Percentiles rank a stretch among this genome's conserved stretches.
Evolutionary conservation across 2,888 invertebrate species (phyloP).

Genomic region (Lagria hirta): DNA sequence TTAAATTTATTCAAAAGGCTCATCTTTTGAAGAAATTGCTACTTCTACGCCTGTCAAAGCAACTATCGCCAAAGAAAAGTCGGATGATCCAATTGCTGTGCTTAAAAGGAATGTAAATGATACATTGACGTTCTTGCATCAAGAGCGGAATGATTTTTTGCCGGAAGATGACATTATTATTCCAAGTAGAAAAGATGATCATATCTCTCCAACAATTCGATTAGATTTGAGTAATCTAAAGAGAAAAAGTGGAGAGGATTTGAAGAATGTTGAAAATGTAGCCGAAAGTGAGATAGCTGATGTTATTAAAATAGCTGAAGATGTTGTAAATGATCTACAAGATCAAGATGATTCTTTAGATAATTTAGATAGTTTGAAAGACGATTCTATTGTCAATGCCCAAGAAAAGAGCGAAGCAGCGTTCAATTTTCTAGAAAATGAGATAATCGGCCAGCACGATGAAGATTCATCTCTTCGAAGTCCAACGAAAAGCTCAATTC

Average conservation of each 20-base stretch:
- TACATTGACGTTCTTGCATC: constrained; percentile 52
- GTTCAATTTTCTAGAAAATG: constrained; percentile 52
- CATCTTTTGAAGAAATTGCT: constrained; percentile 32
- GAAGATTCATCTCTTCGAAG: constrained; percentile 22
- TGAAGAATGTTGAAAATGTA: constrained; percentile 31
- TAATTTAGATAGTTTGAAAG: constrained; percentile 47
- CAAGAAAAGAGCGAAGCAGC: constrained; percentile 52
- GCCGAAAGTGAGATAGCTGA: constrained; percentile 45
- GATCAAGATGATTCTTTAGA: constrained; percentile 53
- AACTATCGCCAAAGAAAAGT: constrained; percentile 6
- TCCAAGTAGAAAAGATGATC: constrained; percentile 52
- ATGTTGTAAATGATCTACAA: constrained; percentile 49
- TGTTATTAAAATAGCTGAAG: constrained; percentile 48
- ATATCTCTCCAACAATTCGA: constrained; percentile 48
- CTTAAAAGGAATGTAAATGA: constrained; percentile 50
- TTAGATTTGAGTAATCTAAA: constrained; percentile 43
- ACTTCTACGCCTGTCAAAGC: constrained; percentile 42
- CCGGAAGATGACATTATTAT: constrained; percentile 52
- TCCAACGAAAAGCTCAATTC: constrained; percentile 44
- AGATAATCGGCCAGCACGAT: constrained; percentile 41
- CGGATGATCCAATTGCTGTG: constrained; percentile 41
- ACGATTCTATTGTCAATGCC: constrained; percentile 46
- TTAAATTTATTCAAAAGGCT: constrained; percentile 41
- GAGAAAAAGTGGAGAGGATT: constrained; percentile 31
- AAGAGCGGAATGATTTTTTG: constrained; percentile 53